A percentile compares a stretch with the other conserved stretches of the same genome.
Conservation (phyloP, 92 coral and sea anemone species). For the Epizoanthus rinbou region DNA sequence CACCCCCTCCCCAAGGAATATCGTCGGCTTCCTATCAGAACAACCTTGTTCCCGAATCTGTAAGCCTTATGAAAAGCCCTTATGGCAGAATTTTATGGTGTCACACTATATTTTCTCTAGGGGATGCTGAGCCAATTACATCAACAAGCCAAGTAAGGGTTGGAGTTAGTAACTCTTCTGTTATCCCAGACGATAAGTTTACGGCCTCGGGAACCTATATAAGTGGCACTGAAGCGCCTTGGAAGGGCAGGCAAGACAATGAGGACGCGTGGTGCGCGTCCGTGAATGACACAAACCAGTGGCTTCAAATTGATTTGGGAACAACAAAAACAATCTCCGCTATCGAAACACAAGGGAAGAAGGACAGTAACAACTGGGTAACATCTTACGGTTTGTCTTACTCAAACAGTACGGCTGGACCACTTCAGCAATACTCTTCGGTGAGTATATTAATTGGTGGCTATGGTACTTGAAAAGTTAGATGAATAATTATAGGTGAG, state of each 20-base stretch:
- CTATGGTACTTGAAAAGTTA: too few species aligned
- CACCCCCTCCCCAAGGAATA: too few species aligned
- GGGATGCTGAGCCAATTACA: too few species aligned
- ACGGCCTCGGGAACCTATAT: not conserved
- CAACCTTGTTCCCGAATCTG: too few species aligned
- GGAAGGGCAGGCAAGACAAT: not conserved
- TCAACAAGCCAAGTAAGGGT: not conserved
- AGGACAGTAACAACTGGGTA: not conserved
- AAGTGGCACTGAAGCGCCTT: not conserved
- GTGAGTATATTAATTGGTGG: not conserved
- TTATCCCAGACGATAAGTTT: constrained; percentile 1
- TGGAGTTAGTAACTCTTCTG: constrained; percentile 1
- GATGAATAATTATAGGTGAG: too few species aligned
- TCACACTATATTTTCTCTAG: too few species aligned
- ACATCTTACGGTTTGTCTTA: not conserved
- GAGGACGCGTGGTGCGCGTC: constrained; percentile 8
- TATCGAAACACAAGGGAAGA: constrained; percentile 2
- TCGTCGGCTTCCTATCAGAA: too few species aligned
- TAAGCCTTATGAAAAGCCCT: too few species aligned
- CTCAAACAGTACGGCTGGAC: too few species aligned
- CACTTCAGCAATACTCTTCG: not conserved
- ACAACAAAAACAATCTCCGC: not conserved
- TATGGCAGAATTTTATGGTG: too few species aligned
- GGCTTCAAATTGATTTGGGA: constrained; percentile 29
- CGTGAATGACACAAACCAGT: constrained; percentile 8